These are phyloP conservation scores for Circaetus gallicus DNA, from an alignment of 2,113 vertebrate species.

Conservation along the genomic window DNA sequence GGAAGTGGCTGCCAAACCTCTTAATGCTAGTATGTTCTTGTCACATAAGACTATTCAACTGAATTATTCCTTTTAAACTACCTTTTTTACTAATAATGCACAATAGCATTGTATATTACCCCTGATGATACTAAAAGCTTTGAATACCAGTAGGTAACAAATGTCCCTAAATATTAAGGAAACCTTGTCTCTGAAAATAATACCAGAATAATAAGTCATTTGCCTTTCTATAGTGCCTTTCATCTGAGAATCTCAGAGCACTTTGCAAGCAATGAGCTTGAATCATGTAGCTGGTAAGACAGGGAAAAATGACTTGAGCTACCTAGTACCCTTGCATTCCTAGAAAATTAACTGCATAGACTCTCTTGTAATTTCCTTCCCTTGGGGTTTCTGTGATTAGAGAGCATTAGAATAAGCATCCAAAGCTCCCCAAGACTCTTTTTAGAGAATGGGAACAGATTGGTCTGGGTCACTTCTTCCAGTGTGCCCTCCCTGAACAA, in stretches of 20 bases:
- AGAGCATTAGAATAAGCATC: neutral
- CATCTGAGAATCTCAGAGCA: neutral
- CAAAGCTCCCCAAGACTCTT: neutral
- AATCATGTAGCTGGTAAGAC: neutral
- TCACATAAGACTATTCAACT: neutral
- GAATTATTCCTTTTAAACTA: neutral
- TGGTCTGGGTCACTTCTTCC: neutral
- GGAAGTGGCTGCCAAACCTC: neutral
- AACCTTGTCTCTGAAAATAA: constrained; percentile 18
- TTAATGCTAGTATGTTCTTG: neutral
- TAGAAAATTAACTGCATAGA: neutral
- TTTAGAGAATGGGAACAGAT: neutral
- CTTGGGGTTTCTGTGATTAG: neutral
- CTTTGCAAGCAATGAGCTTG: neutral
- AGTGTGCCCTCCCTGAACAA: neutral
- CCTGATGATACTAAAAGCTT: neutral
- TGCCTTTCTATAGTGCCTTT: constrained; percentile 19
- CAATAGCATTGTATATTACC: neutral
- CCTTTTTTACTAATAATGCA: neutral
- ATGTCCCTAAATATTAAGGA: constrained; percentile 8
- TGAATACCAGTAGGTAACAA: neutral
- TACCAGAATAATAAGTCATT: neutral
- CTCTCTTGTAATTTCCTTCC: neutral
- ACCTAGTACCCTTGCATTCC: neutral
- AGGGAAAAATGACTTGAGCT: neutral